These are phyloP conservation scores for Dorcus hopei DNA, from an alignment of 2,888 invertebrate genomes.

Conservation along the genomic window DNA sequence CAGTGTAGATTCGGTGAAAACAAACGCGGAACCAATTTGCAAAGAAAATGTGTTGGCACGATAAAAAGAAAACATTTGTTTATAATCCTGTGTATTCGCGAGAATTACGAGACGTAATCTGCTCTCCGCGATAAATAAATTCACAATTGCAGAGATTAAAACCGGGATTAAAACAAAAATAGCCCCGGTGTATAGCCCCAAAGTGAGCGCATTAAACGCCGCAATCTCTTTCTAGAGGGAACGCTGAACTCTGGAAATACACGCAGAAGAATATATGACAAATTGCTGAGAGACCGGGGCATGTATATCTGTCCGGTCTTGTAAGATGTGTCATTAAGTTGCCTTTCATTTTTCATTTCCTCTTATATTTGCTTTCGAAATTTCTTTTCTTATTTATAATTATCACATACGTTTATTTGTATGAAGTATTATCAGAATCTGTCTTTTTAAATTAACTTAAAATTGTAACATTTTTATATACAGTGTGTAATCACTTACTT, in stretches of 20 bases:
- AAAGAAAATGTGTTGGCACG: conserved; percentile 7
- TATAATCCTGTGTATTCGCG: conserved; percentile 21
- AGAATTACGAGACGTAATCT: conserved; percentile 26
- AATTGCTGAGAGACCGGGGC: no score
- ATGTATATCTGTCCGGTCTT: no score
- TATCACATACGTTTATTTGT: no score
- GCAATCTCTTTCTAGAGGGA: background rate
- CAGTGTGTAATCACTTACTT: no score
- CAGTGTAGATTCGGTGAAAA: no score
- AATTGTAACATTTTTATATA: no score
- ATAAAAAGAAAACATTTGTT: conserved; percentile 21
- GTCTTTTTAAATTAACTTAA: no score
- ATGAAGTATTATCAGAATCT: no score
- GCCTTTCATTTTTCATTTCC: no score
- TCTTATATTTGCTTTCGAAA: no score
- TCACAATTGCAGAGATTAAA: conserved; percentile 29
- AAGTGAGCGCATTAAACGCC: background rate
- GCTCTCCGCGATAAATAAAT: conserved; percentile 25
- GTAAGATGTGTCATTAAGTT: no score
- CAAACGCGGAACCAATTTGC: conserved; percentile 2
- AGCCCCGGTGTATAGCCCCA: background rate
- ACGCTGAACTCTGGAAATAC: background rate
- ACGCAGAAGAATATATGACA: background rate
- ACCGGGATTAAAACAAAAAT: conserved; percentile 19
- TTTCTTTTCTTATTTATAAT: no score